Base-by-base conservation (phyloP, 2,113 vertebrate genomes). In the Notarius quadriscutis region DNA sequence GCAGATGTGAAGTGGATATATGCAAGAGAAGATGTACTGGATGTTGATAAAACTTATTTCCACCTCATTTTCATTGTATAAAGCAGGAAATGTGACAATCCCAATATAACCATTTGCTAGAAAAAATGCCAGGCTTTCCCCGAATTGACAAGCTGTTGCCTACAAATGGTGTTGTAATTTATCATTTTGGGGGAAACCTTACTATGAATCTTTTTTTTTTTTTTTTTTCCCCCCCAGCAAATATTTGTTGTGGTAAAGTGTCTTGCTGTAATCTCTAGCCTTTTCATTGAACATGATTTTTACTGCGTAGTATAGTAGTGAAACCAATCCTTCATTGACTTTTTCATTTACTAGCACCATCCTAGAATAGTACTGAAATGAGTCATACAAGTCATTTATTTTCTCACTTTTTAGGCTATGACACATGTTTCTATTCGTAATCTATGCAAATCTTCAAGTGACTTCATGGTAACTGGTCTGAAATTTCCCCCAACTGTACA, bases 211-310 rank as follows among this genome's bases (percentile, higher is more conserved):
- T 77, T 51, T 41, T 41, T 41, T 34, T 34, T 34, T 34, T 2
- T 34, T 34, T 34, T 1, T 34, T 34, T 34, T 34, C 34, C 34
- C 34, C 41, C 41, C 74, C 75, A 55, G 25, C 51, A 79, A 53
- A 17, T 27, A 85, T 50, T 27, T 77, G 5, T 85, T 86, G 84
- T 79, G 84, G 74, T 86, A 48, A 71, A 58, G 79, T 20, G 30
- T 86, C 62, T 80, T 57, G 75, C 34, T 74, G 86, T 82, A 75
- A 83, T 51, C 20, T 30, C 25, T 22, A 10, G 9, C 7, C 25
- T 51, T 74, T 75, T 74, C 69, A 81, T 8, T 75, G 82, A 84
- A 84, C 48, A 84, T 12, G 67, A 75, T 79, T 51, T 41, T 41
- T 63, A 11, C 17, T 69, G 78, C 63, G 12, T 53, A 60, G 50